Percentiles rank a stretch among this genome's conserved stretches.
These are phyloP conservation scores for Anneissia japonica DNA, from an alignment of 35 echinoderm and acorn worm species.

Conservation along the genomic window DNA sequence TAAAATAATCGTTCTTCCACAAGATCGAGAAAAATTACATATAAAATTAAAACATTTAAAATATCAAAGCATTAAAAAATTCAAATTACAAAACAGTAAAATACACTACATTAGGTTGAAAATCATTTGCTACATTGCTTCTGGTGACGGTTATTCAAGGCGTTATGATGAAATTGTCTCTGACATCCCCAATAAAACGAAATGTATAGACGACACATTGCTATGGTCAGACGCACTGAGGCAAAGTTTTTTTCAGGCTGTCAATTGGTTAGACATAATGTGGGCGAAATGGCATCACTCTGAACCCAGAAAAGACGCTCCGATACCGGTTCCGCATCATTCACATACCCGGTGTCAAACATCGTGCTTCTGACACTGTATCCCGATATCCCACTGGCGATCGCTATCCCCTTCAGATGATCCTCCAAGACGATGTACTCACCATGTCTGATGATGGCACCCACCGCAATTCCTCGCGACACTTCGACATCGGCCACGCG, in stretches of 20 bases:
- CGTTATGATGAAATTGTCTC: slow-evolving; percentile 2
- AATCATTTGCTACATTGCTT: no score
- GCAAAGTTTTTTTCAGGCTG: slow-evolving; percentile 1
- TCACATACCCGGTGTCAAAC: slow-evolving; percentile 13
- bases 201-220: slow-evolving; percentile 5
- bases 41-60: no score
- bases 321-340: slow-evolving; percentile 14
- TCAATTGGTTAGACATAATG: slow-evolving; percentile 19
- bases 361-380: slow-evolving; percentile 26
- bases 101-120: no score
- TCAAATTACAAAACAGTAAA: no score
- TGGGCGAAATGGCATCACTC: slow-evolving; percentile 18
- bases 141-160: slow-evolving; percentile 2
- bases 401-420: not conserved
- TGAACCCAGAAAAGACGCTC: slow-evolving; percentile 35
- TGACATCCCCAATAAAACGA: not conserved
- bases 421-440: not conserved
- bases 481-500: no score
- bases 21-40: no score
- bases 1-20: no score
- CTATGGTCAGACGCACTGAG: not conserved
- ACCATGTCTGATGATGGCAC: no score
- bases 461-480: no score
- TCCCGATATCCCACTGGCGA: not conserved
- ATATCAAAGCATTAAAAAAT: no score